Conservation (phyloP, 2,888 invertebrate species). For the Drosophila rellima region DNA sequence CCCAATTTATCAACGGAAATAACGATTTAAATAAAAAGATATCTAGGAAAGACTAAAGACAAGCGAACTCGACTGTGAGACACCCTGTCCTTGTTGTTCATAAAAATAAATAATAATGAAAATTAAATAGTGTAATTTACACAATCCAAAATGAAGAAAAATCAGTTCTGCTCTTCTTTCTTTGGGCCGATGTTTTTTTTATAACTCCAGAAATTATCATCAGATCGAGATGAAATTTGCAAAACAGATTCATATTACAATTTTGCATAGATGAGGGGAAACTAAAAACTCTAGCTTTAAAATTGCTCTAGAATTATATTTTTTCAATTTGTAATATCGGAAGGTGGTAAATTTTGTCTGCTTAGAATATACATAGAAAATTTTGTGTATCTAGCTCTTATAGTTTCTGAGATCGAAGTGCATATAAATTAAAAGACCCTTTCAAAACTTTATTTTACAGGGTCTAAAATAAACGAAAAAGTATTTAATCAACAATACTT, state of each 20-base stretch:
- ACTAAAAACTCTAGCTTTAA: background rate
- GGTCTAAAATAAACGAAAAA: background rate
- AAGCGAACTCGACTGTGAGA: background rate
- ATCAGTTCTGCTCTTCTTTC: too few species aligned
- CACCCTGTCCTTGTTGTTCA: background rate
- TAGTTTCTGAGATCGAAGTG: background rate
- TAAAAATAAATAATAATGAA: background rate
- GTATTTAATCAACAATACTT: conserved; percentile 28
- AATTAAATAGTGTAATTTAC: background rate
- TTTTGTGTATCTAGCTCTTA: background rate
- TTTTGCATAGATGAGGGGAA: background rate
- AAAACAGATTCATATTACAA: background rate
- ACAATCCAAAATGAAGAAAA: too few species aligned
- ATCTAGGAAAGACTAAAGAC: background rate
- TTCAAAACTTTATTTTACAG: background rate
- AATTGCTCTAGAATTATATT: background rate
- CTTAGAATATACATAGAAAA: background rate
- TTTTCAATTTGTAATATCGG: background rate
- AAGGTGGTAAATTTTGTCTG: background rate
- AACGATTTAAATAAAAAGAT: conserved; percentile 5
- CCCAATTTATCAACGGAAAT: conserved; percentile 52
- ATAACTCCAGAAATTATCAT: background rate
- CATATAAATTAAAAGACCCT: background rate
- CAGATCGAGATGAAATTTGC: background rate
- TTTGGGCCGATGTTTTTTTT: too few species aligned